Evolutionary conservation across 2,888 invertebrate species (phyloP), one percentile per base, ranked within the genome.

Genomic region (Chalcis sispes): DNA sequence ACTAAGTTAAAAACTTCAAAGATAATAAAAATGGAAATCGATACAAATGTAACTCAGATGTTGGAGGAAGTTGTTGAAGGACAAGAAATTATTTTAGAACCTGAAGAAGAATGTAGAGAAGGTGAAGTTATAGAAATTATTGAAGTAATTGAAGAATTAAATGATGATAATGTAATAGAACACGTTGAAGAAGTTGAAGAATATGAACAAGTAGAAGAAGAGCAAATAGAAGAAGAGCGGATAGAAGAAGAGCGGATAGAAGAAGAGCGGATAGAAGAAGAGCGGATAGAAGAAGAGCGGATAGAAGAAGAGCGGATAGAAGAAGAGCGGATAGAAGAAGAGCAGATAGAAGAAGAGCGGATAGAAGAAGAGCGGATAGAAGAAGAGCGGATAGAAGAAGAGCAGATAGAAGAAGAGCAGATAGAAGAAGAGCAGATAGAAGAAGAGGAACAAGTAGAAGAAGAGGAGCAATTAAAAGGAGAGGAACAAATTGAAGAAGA

Each of bases 61-160:
- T 73, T 86, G 13, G 83, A 85, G 23, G 76, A 85, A 64, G 82
- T 81, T 1, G 79, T 80, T 4, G 72, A 82, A 7, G 83, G 84
- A 7, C 84, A 86, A 70, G 83, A 86, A 56, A 84, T 87, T 42
- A 83, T 87, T 50, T 83, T 84, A 25, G 83, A 86, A 48, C 78
- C 82, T 1, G 85, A 85, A 50, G 83, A 77, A 48, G 75, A 75
- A n/a, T 79, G 80, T 1, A 84, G 83, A 10, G 85, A 82, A 23
- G 77, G 72, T 1, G 81, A 76, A 13, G 83, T 84, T n/a, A 87
- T 86, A 65, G 88, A 88, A 71, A 87, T 87, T 48, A 85, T 87
- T 32, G 87, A 87, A 79, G 83, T 83, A 52, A 83, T 88, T 54
- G 88, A 87, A 76, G 87, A 87, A 71, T 81, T 87, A 20, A 86